These are phyloP conservation scores for Hypomecis atomaria DNA, from an alignment of 2,888 invertebrate species.

Conservation along the genomic window DNA sequence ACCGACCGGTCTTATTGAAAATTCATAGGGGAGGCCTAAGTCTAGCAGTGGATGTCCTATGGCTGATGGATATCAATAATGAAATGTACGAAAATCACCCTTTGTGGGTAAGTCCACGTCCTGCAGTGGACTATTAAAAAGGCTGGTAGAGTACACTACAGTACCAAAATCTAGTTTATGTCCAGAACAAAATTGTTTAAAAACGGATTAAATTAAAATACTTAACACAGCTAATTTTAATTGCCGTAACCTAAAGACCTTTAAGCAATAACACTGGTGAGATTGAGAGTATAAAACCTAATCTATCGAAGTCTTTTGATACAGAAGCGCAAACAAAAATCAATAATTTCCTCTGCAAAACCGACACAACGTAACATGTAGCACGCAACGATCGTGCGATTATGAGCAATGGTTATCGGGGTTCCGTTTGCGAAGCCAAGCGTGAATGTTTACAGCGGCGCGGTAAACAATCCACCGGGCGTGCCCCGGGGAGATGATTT, in stretches of 20 bases:
- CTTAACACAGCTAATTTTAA: neutral
- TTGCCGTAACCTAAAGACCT: neutral
- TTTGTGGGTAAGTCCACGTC: no score
- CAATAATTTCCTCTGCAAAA: slow-evolving; percentile 38
- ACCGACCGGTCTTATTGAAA: no score
- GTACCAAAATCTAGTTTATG: no score
- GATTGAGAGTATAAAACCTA: slow-evolving; percentile 1
- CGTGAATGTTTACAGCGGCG: slow-evolving; percentile 45
- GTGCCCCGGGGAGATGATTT: slow-evolving; percentile 40
- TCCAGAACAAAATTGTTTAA: no score
- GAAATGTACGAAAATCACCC: no score
- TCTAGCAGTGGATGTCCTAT: no score
- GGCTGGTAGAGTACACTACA: no score
- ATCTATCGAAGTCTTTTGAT: slow-evolving; percentile 14
- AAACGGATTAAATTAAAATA: neutral
- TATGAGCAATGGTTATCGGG: slow-evolving; percentile 43
- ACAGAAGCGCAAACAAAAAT: slow-evolving; percentile 32
- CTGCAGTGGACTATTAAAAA: no score
- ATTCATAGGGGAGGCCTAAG: no score
- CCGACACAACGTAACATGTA: slow-evolving; percentile 40
- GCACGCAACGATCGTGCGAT: slow-evolving; percentile 43
- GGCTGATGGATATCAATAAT: no score
- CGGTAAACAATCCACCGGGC: slow-evolving; percentile 40
- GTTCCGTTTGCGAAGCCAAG: slow-evolving; percentile 48
- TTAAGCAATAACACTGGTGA: neutral